Evolutionary conservation across 2,888 invertebrate genomes (phyloP).

Genomic region (Mythimna vitellina): DNA sequence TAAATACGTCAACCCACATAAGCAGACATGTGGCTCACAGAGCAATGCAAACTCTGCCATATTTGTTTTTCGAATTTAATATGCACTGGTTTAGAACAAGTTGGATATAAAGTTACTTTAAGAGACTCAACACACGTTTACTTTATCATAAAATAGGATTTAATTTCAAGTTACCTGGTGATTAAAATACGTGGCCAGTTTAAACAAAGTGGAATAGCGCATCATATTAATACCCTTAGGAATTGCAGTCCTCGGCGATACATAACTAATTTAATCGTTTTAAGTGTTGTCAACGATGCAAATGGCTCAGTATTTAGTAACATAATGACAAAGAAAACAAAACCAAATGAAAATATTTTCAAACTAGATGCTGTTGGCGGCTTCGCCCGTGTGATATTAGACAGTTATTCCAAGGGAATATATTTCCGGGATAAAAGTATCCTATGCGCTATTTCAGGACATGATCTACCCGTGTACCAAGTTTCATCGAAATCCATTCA

Average conservation of each 20-base stretch:
- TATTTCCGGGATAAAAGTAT: no score
- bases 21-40: conserved; percentile 63
- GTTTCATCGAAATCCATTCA: no score
- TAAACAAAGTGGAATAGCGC: conserved; percentile 27
- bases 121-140: conserved; percentile 30
- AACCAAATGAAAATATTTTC: not conserved
- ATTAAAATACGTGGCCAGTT: conserved; percentile 34
- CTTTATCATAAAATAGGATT: conserved; percentile 27
- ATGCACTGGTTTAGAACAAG: conserved; percentile 69
- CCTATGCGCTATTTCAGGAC: no score
- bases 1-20: conserved; percentile 84
- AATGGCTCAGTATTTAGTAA: conserved; percentile 6
- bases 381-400: no score
- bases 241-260: conserved; percentile 35
- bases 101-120: conserved; percentile 58
- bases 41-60: conserved; percentile 69
- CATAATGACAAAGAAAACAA: not conserved
- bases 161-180: conserved; percentile 5
- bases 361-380: no score
- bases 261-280: conserved; percentile 49
- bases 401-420: no score
- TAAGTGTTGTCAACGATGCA: conserved; percentile 28
- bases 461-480: no score
- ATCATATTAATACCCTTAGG: conserved; percentile 25
- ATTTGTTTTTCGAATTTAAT: conserved; percentile 79